Base-by-base conservation (phyloP, 23 tunicate species). In the Halocynthia roretzi region DNA sequence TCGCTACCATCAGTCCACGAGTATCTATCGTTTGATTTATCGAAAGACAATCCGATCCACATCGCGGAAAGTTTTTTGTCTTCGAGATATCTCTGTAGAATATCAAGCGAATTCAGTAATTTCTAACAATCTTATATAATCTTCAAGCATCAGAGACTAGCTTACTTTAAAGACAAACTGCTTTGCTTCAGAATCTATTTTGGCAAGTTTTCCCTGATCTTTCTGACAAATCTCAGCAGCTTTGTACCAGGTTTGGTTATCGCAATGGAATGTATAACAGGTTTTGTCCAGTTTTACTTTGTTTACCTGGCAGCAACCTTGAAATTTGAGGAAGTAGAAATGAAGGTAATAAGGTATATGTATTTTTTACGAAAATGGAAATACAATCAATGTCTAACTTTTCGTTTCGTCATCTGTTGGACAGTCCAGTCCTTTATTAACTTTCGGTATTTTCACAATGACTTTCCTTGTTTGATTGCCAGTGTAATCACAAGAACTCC, bases 251-350 rank as follows among this genome's bases (percentile, higher is more conserved):
- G 75, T 67, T 22, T 67, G 83, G 49, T 53, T 55, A 14, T 80
- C 83, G 58, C 83, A 80, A 63, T 68, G 76, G 48, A 80, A 80
- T 31, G 54, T 68, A 6, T 64, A 80, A 52, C 83, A 80, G 2
- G 50, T 50, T 14, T 53, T 62, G 17, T 54, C 65, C 10, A 53
- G 62, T 7, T 62, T 8, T 31, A 51, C 53, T 10, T 18, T 68
- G 52, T 68, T 22, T 10, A 52, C 31, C 6, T 80, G 23, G 53
- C 83, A 80, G 48, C 83, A 80, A 15, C 54, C 83, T 80, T 50
- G 12, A 79, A 31, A 31, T 31, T 31, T 31, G 44, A 31, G 44
- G 44, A 31, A 31, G 44, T 31, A 31, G 1, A 31, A 31, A 31
- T 31, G 4, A 31, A 31, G 44, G 44, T 31, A 31, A 31, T 31